Conservation (phyloP, 37 sponge, comb jelly and placozoan species). For the Ephydatia muelleri region DNA sequence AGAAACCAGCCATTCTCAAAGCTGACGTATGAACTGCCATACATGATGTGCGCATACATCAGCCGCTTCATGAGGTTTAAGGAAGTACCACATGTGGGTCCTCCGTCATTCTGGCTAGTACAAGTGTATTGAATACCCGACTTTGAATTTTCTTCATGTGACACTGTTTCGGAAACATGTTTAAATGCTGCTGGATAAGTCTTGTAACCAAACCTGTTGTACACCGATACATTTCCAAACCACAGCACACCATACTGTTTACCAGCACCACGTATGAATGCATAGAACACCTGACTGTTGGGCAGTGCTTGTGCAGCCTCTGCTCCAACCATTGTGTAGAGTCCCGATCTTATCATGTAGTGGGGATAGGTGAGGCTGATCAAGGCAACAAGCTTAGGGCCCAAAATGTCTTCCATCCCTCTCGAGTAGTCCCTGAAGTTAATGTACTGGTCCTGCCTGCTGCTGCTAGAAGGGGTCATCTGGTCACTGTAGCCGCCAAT, state of each 20-base stretch:
- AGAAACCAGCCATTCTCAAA: slow-evolving; percentile 56
- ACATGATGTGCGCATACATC: slow-evolving; percentile 63
- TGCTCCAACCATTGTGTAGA: slow-evolving; percentile 55
- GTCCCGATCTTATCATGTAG: slow-evolving; percentile 49
- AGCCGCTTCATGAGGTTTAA: slow-evolving; percentile 59
- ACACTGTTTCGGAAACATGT: background rate
- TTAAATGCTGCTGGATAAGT: slow-evolving; percentile 9
- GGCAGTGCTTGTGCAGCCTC: slow-evolving; percentile 56
- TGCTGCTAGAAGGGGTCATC: slow-evolving; percentile 21
- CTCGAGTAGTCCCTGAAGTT: slow-evolving; percentile 46
- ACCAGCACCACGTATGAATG: slow-evolving; percentile 63
- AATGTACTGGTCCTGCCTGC: slow-evolving; percentile 32
- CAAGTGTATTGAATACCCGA: background rate
- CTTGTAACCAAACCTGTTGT: slow-evolving; percentile 60
- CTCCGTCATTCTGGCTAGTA: background rate
- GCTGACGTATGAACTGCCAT: slow-evolving; percentile 56
- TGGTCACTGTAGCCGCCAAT: slow-evolving; percentile 36
- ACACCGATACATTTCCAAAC: slow-evolving; percentile 66
- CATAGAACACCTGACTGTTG: slow-evolving; percentile 51
- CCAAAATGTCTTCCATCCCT: slow-evolving; percentile 56
- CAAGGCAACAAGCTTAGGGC: slow-evolving; percentile 48
- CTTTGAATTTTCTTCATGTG: background rate
- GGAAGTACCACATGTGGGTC: slow-evolving; percentile 62
- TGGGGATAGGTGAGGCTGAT: slow-evolving; percentile 48
- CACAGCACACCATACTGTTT: slow-evolving; percentile 68